Evolutionary conservation across 1,140 invertebrate species (phyloP).

Genomic region (Saccostrea echinata): DNA sequence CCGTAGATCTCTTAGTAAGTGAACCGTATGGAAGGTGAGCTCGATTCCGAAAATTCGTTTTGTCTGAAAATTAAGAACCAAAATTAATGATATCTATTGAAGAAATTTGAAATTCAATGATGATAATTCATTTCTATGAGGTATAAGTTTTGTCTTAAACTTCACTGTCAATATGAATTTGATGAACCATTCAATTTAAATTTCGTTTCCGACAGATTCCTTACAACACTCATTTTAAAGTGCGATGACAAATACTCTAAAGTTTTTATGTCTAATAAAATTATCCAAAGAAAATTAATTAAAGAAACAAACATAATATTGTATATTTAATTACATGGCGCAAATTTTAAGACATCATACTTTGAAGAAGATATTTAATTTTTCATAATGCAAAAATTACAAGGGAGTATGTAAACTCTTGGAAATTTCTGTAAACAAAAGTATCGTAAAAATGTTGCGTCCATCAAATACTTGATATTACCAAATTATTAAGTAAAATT

Average conservation of each 20-base stretch:
- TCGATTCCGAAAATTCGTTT: slow-evolving; percentile 44
- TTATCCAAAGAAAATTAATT: too few species aligned
- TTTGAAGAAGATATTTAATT: background rate
- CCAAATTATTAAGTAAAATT: background rate
- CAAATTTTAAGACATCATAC: background rate
- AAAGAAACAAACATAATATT: too few species aligned
- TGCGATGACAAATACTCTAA: background rate
- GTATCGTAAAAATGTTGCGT: background rate
- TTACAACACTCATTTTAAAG: background rate
- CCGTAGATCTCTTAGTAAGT: slow-evolving; percentile 4
- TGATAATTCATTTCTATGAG: too few species aligned
- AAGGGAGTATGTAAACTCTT: background rate
- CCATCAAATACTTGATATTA: background rate
- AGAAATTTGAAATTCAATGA: too few species aligned
- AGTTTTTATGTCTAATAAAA: background rate
- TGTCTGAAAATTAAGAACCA: background rate
- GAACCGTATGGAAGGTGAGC: background rate
- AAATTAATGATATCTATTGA: too few species aligned
- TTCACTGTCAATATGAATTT: too few species aligned
- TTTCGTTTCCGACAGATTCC: background rate
- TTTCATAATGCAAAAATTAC: background rate
- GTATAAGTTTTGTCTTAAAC: too few species aligned
- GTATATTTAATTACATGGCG: too few species aligned
- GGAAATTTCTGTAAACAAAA: slow-evolving; percentile 1
- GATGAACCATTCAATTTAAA: background rate